phyloP scores from a whole-genome alignment of 2,888 invertebrate genomes.

The Orthosia gothica region DNA sequence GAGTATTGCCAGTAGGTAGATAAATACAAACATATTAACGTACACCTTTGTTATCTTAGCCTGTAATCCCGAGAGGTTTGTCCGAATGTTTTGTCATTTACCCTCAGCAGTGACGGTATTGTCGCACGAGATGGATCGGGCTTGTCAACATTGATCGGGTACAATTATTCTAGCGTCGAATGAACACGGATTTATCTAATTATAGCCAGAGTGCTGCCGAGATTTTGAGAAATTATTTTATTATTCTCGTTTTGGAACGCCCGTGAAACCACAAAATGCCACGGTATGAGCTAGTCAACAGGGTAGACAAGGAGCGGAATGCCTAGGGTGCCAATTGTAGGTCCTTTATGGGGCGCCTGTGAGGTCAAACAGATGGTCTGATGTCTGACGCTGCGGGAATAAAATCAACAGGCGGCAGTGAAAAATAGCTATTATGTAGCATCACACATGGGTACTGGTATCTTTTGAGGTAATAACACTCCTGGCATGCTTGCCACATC shows the following conservation, averaged over 20 bases:
- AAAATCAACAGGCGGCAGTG: too few species aligned
- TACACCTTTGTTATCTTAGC: constrained; percentile 25
- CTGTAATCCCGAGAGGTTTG: constrained; percentile 28
- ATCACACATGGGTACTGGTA: too few species aligned
- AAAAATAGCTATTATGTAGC: too few species aligned
- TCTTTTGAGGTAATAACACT: too few species aligned
- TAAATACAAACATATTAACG: constrained; percentile 22
- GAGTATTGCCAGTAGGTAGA: not conserved
- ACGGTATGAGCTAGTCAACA: too few species aligned
- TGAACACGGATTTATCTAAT: constrained; percentile 10
- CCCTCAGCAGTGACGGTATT: constrained; percentile 11
- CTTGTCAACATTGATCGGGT: constrained; percentile 25
- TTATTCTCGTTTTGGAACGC: not conserved
- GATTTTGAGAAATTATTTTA: not conserved
- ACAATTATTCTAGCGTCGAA: constrained; percentile 1
- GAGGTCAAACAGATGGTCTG: too few species aligned
- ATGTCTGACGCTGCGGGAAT: too few species aligned
- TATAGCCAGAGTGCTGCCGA: not conserved
- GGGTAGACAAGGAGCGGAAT: too few species aligned
- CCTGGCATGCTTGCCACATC: too few species aligned
- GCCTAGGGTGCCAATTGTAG: too few species aligned
- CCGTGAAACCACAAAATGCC: too few species aligned
- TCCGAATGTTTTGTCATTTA: constrained; percentile 38
- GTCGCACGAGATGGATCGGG: constrained; percentile 3
- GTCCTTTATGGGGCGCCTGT: too few species aligned